Conservation (phyloP, 2,797 vertebrate genomes). For the Fistularia commersonii region DNA sequence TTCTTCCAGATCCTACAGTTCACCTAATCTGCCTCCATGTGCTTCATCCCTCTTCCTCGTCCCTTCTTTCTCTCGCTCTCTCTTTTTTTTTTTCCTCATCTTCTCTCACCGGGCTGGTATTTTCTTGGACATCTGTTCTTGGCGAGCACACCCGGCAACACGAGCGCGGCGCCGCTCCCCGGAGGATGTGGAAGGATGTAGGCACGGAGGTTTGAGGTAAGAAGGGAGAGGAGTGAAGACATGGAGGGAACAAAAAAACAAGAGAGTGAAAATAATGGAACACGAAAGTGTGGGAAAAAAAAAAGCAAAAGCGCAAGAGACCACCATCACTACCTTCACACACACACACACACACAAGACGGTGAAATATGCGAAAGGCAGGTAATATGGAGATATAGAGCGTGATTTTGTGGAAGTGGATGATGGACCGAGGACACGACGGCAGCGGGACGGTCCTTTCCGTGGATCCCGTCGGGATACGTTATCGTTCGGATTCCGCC, state of each 20-base stretch:
- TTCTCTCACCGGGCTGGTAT: constrained; percentile 67
- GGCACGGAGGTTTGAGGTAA: constrained; percentile 43
- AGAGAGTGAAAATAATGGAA: not conserved
- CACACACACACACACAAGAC: constrained; percentile 32
- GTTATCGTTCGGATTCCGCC: no score
- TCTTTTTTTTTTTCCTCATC: constrained; percentile 10
- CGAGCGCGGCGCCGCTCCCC: constrained; percentile 55
- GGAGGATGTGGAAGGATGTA: constrained; percentile 59
- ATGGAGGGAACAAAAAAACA: constrained; percentile 16
- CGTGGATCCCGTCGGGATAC: no score
- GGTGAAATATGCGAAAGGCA: constrained; percentile 35
- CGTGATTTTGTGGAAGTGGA: constrained; percentile 68
- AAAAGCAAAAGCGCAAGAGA: constrained; percentile 5
- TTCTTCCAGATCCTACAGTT: constrained; percentile 67
- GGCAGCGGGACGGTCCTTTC: no score
- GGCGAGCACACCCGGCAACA: constrained; percentile 58
- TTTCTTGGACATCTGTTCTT: constrained; percentile 80
- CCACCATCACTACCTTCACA: no score
- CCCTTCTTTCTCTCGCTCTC: constrained; percentile 33
- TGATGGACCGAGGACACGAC: no score
- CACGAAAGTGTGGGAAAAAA: not conserved
- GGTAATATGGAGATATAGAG: constrained; percentile 52
- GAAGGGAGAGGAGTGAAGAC: constrained; percentile 49
- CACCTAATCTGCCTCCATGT: constrained; percentile 71
- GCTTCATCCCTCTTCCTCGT: constrained; percentile 52